Evolutionary conservation across 2,797 vertebrate genomes (phyloP), one percentile per base, ranked within the genome.

Genomic region (Acanthornis magna): DNA sequence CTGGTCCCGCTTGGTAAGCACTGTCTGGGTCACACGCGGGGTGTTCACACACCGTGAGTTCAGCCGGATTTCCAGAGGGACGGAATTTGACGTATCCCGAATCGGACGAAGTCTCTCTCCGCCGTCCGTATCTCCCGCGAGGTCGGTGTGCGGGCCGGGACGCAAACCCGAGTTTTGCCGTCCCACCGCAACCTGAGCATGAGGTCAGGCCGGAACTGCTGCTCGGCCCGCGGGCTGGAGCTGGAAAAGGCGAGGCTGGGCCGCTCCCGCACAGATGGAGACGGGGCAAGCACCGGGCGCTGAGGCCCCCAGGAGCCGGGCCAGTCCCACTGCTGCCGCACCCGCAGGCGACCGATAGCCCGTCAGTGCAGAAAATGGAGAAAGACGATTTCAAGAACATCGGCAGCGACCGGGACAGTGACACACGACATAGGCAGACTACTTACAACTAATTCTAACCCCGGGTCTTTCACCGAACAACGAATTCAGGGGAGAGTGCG

Each of bases 401-500:
- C 13, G 2, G 34, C 42, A n/a, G 11, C 34, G 11, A 9, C 0
- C 17, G 11, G 9, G 14, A n/a, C 7, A 17, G 27, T 14, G 10
- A 18, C 21, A 14, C 27, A 22, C 13, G 26, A 13, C 15, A 4
- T 0, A 11, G 0, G 6, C 23, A 15, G 34, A 2, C 19, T 27
- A 11, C 19, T 15, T 15, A 19, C 5, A 40, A 5, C 15, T 12
- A 18, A 15, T 16, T 25, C 25, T 4, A 8, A 20, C 7, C 8
- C 16, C 53, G n/a, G 4, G 15, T 19, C 43, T 23, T 25, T 6
- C 25, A 20, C 20, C 16, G 3, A 34, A 45, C 14, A 12, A 15
- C 8, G 1, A 8, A 27, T 17, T 3, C 53, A 7, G 15, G 8
- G 8, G 7, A 19, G 7, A 23, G 8, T 2, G 7, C 3, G 2